phyloP scores from a whole-genome alignment of 2,888 invertebrate genomes.

The Fabriciana adippe region DNA sequence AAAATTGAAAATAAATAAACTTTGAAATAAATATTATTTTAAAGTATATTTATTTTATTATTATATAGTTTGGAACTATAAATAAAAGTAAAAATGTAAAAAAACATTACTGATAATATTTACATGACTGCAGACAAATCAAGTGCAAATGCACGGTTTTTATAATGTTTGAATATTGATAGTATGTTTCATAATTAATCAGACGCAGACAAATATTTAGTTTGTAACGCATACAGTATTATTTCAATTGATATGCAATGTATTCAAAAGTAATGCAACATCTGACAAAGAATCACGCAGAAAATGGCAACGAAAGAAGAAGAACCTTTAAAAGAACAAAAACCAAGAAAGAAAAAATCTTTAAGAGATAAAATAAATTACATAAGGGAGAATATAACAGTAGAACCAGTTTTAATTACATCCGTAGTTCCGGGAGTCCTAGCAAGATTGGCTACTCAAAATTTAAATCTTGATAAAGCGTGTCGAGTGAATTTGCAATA shows the following conservation, averaged over 20 bases:
- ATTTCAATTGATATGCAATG: slow-evolving; percentile 1
- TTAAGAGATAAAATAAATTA: slow-evolving; percentile 70
- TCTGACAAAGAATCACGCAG: slow-evolving; percentile 22
- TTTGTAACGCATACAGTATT: slow-evolving; percentile 13
- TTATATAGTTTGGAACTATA: too few relatives aligned
- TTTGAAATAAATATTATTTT: too few relatives aligned
- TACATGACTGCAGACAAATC: too few relatives aligned
- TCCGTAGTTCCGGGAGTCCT: slow-evolving; percentile 84
- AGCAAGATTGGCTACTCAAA: slow-evolving; percentile 90
- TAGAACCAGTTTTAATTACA: slow-evolving; percentile 85
- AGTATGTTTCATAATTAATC: slow-evolving; percentile 25
- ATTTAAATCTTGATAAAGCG: slow-evolving; percentile 91
- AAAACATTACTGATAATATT: not conserved
- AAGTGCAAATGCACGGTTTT: slow-evolving; percentile 2
- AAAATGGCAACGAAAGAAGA: slow-evolving; percentile 60
- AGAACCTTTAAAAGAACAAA: slow-evolving; percentile 55
- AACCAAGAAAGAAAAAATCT: slow-evolving; percentile 53
- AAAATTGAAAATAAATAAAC: too few relatives aligned
- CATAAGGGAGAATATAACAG: slow-evolving; percentile 82
- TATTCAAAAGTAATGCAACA: slow-evolving; percentile 25
- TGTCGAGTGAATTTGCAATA: slow-evolving; percentile 90
- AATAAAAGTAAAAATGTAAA: not conserved
- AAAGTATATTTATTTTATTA: too few relatives aligned
- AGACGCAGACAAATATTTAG: slow-evolving; percentile 29
- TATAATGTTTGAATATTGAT: slow-evolving; percentile 31